Evolutionary conservation across 2,888 invertebrate genomes (phyloP), one percentile per base, ranked within the genome.

Genomic region (Uloborus plumipes): DNA sequence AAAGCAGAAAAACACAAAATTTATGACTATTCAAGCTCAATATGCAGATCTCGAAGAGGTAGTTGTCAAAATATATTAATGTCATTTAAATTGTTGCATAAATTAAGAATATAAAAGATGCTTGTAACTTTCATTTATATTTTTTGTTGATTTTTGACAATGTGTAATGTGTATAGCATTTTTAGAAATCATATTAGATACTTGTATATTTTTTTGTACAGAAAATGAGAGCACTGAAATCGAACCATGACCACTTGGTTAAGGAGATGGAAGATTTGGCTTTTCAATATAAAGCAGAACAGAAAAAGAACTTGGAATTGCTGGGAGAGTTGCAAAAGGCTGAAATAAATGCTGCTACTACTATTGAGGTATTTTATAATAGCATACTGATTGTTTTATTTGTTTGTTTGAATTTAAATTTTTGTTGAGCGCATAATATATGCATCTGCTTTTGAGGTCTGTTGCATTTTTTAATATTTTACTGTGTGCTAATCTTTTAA

Each of bases 1-100:
- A 22, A 89, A 89, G 84, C 89, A 89, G 75, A 89, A 89, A 84
- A 87, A 88, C 31, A 88, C 88, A 14, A 88, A 88, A 81, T 85
- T 88, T 49, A 85, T 87, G 13, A 87, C 87, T 71, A 83, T 89
- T 26, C 88, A 89, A 79, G 87, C 88, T 26, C 88, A 89, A 85
- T 89, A 88, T 85, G 84, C 86, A 58, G 87, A 87, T 61, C 82
- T 89, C 69, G 88, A 89, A 83, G 88, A 89, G 86, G 89, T 89
- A 55, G 22, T 53, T 22, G 15, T 51, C 16, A 15, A n/a, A 20
- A 66, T 31, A n/a, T 26, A 39, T 64, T 31, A 16, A 4, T n/a
- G n/a, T 39, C 2, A n/a, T 9, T 61, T 61, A 16, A 58, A n/a
- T 2, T 7, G n/a, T 7, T 3, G 53, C n/a, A 3, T 26, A 26